Conservation (phyloP, 2,113 vertebrate species). For the Micronycteris hirsuta region DNA sequence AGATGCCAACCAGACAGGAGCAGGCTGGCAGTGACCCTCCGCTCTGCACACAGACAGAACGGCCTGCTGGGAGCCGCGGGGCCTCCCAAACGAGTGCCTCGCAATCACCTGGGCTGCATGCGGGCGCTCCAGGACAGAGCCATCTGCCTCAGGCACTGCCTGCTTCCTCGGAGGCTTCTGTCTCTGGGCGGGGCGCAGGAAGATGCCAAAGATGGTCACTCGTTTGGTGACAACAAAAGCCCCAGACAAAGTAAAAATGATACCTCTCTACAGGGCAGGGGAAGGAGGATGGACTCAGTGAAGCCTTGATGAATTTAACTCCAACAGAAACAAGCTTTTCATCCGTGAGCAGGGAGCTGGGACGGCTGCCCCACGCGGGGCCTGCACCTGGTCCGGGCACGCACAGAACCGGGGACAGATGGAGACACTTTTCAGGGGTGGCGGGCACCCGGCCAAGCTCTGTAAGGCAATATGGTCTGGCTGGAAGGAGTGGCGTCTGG, state of each 20-base stretch:
- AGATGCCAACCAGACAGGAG: constrained; percentile 62
- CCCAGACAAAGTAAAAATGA: not conserved
- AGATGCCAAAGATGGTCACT: not conserved
- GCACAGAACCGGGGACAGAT: not conserved
- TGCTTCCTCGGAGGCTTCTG: not conserved
- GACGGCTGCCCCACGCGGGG: not conserved
- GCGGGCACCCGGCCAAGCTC: not conserved
- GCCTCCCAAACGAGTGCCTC: no score
- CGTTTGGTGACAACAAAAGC: not conserved
- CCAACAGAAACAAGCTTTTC: not conserved
- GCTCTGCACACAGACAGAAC: constrained; percentile 35
- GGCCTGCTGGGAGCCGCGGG: no score
- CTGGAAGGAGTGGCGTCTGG: not conserved
- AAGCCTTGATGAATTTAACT: not conserved
- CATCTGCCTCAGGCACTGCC: not conserved
- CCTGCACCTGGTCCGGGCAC: not conserved
- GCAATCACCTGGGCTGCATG: no score
- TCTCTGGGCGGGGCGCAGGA: not conserved
- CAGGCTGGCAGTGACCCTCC: constrained; percentile 54
- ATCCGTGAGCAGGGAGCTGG: not conserved
- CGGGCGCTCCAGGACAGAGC: not conserved
- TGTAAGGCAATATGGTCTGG: not conserved
- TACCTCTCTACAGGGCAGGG: not conserved
- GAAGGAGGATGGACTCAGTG: not conserved
- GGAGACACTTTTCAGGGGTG: not conserved